These are phyloP conservation scores for Tylochromis polylepis DNA, from an alignment of 2,113 vertebrate genomes.

Conservation along the genomic window DNA sequence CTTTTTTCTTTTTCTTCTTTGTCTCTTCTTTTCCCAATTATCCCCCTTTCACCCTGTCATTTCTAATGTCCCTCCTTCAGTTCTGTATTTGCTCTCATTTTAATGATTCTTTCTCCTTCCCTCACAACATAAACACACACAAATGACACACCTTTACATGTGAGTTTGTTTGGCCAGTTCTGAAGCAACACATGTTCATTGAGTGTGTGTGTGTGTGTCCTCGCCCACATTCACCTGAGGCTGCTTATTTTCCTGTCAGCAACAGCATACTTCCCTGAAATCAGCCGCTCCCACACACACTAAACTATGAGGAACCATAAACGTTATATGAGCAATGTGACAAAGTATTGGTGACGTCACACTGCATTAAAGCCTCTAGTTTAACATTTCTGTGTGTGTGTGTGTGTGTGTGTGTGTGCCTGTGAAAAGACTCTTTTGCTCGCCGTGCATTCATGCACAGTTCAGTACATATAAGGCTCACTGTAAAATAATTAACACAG, in stretches of 20 bases:
- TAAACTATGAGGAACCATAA: conserved; percentile 2
- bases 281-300: background rate
- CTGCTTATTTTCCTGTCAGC: conserved; percentile 11
- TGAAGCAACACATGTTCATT: background rate
- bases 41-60: background rate
- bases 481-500: background rate
- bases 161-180: background rate
- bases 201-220: background rate
- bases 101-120: background rate
- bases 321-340: background rate
- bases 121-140: background rate
- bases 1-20: background rate
- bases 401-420: background rate
- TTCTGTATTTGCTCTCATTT: background rate
- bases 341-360: background rate
- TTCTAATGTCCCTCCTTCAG: background rate
- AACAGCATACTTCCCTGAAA: background rate
- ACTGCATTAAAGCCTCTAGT: background rate
- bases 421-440: background rate
- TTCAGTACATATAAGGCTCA: background rate
- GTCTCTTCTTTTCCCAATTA: background rate
- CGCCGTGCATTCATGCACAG: background rate
- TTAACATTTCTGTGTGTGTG: background rate
- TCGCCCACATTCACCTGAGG: conserved; percentile 32
- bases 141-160: background rate